A percentile compares a stretch with the other conserved stretches of the same genome.
phyloP scores from a whole-genome alignment of 2,888 invertebrate species.

The Drosophila mimetica region DNA sequence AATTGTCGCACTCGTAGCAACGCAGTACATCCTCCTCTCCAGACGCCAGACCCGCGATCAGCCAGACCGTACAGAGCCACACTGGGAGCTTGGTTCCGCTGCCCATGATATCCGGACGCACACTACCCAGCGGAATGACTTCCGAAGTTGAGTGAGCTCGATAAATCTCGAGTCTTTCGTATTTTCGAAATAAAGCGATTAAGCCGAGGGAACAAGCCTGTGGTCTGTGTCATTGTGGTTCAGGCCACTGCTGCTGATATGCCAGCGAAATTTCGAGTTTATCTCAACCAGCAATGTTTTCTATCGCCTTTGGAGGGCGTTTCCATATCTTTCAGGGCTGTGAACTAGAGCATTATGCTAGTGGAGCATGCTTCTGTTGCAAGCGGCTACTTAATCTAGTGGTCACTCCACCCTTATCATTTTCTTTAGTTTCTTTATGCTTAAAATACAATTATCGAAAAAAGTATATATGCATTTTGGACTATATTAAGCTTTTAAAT shows the following conservation, averaged over 20 bases:
- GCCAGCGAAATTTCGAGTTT: background rate
- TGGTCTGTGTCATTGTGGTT: constrained; percentile 5
- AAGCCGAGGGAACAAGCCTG: constrained; percentile 13
- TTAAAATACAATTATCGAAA: no score
- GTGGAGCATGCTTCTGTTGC: constrained; percentile 18
- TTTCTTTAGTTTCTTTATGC: no score
- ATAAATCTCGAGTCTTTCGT: constrained; percentile 12
- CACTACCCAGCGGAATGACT: constrained; percentile 14
- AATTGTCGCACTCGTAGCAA: constrained; percentile 15
- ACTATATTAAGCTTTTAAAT: no score
- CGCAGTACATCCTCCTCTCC: background rate
- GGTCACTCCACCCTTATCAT: no score
- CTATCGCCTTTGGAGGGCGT: constrained; percentile 6
- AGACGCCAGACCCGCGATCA: constrained; percentile 1
- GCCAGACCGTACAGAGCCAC: constrained; percentile 11
- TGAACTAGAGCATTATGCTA: constrained; percentile 32
- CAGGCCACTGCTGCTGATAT: constrained; percentile 13
- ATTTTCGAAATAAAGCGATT: constrained; percentile 20
- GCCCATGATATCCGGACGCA: constrained; percentile 29
- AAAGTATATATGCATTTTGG: no score
- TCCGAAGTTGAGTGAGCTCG: constrained; percentile 18
- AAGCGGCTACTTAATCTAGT: background rate
- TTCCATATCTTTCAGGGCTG: constrained; percentile 7
- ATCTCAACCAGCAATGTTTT: constrained; percentile 10
- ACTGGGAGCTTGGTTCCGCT: constrained; percentile 23